Base-by-base conservation (phyloP, 2,113 vertebrate species). In the Hylia prasina region DNA sequence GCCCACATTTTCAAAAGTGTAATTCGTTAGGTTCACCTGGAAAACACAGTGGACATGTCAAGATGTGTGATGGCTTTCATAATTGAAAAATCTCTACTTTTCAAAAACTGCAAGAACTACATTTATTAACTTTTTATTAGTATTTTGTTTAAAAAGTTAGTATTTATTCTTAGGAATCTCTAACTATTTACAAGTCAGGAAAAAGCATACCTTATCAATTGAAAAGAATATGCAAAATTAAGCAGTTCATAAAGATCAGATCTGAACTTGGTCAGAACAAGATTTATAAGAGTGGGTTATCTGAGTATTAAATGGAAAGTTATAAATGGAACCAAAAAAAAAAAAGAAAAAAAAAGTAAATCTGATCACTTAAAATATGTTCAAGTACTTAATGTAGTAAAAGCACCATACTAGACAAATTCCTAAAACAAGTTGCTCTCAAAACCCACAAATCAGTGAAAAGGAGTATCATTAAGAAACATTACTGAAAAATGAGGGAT, bases 1-100 rank as follows among this genome's bases (percentile, higher is more conserved):
- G 47, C 99, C 99, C 97, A 99, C 99, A 3, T 99, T 99, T 98
- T 99, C 99, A 98, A 99, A 99, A 30, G 98, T 98, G 96, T 99
- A 99, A 97, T 98, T 99, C 66, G 98, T 99, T 78, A 99, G 91
- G n/a, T 98, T 98, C 96, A 98, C 99, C 99, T 99, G 96, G 35
- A 89, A 92, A 65, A 95, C 61, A 93, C 23, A 94, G 91, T 31
- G 50, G 45, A 82, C 1, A 31, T 57, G 53, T 92, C 72, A 92
- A 95, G 24, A 30, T 76, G 19, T 27, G 47, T 2, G 27, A 48
- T 15, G 11, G 17, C 45, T 94, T 72, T 90, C 73, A 44, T 3
- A 83, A 87, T 24, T 4, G 40, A 94, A 15, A 89, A 87, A 73
- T 16, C 2, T 37, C 61, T 82, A 70, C 60, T 73, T 65, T 63